Evolutionary conservation across 1,140 invertebrate species (phyloP).

Genomic region (Philopotamus ludificatus): DNA sequence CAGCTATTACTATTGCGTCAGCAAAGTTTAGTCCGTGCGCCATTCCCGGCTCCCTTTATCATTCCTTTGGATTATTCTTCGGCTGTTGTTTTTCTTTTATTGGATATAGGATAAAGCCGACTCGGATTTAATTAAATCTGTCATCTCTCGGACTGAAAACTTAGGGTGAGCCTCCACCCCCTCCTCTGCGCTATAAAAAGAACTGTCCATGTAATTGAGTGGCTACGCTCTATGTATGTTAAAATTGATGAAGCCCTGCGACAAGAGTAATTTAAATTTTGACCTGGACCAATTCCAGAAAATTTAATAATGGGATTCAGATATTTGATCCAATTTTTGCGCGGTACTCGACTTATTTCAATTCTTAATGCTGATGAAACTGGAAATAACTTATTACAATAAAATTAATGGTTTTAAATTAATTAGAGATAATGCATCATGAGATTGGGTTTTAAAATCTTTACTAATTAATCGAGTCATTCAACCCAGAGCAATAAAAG

Average conservation of each 20-base stretch:
- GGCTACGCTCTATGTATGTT: background rate
- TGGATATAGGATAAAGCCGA: constrained; percentile 7
- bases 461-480: too few species aligned
- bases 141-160: constrained; percentile 11
- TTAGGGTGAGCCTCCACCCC: background rate
- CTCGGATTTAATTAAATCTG: constrained; percentile 36
- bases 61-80: constrained; percentile 13
- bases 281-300: too few species aligned
- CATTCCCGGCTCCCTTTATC: constrained; percentile 12
- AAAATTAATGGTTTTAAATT: too few species aligned
- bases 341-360: too few species aligned
- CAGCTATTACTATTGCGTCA: constrained; percentile 15
- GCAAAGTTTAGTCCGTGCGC: constrained; percentile 6
- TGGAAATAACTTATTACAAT: too few species aligned
- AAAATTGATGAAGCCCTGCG: background rate
- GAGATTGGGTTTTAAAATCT: too few species aligned
- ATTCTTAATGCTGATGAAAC: too few species aligned
- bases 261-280: too few species aligned
- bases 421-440: too few species aligned
- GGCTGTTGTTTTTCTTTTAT: constrained; percentile 12
- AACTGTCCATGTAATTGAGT: background rate
- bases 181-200: background rate
- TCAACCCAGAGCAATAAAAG: too few species aligned
- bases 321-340: too few species aligned
- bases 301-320: too few species aligned